Percentiles rank a stretch among this genome's conserved stretches.
Evolutionary conservation across 2,113 vertebrate species (phyloP).

Genomic region (Echinops telfairi): DNA sequence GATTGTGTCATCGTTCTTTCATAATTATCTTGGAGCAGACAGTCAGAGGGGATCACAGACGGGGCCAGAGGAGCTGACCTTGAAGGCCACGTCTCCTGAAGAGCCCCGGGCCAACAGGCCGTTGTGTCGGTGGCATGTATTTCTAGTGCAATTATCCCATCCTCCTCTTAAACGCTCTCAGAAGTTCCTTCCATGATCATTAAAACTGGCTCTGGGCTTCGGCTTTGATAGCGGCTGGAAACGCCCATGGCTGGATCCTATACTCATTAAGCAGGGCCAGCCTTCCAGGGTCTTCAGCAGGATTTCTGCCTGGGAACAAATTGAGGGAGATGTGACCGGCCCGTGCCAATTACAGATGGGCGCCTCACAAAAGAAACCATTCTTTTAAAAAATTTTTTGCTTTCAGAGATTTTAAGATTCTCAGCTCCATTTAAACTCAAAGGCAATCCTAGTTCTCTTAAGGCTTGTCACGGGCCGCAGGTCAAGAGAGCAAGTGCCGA

Average conservation of each 20-base stretch:
- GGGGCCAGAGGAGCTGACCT: slow-evolving; percentile 72
- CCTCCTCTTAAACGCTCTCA: slow-evolving; percentile 72
- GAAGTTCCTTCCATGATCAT: slow-evolving; percentile 80
- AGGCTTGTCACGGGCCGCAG: not conserved
- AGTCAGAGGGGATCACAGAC: slow-evolving; percentile 62
- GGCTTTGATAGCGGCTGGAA: slow-evolving; percentile 77
- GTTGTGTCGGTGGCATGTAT: slow-evolving; percentile 46
- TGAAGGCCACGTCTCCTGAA: slow-evolving; percentile 35
- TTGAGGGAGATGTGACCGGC: slow-evolving; percentile 35
- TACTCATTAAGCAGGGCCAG: slow-evolving; percentile 74
- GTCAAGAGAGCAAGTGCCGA: not conserved
- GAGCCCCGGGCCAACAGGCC: slow-evolving; percentile 28
- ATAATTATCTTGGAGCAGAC: slow-evolving; percentile 71
- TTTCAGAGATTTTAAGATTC: slow-evolving; percentile 58
- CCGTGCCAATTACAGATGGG: slow-evolving; percentile 68
- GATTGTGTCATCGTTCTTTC: slow-evolving; percentile 26
- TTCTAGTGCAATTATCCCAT: slow-evolving; percentile 79
- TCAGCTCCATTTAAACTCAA: slow-evolving; percentile 55
- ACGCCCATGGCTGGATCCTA: slow-evolving; percentile 71
- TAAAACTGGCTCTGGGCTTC: slow-evolving; percentile 81
- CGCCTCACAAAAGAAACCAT: not conserved
- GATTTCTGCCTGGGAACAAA: slow-evolving; percentile 66
- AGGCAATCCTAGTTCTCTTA: slow-evolving; percentile 18
- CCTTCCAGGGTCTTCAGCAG: slow-evolving; percentile 65
- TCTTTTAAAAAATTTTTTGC: slow-evolving; percentile 60